Conservation (phyloP, 2,797 vertebrate species). For the Catostomus latipinnis region DNA sequence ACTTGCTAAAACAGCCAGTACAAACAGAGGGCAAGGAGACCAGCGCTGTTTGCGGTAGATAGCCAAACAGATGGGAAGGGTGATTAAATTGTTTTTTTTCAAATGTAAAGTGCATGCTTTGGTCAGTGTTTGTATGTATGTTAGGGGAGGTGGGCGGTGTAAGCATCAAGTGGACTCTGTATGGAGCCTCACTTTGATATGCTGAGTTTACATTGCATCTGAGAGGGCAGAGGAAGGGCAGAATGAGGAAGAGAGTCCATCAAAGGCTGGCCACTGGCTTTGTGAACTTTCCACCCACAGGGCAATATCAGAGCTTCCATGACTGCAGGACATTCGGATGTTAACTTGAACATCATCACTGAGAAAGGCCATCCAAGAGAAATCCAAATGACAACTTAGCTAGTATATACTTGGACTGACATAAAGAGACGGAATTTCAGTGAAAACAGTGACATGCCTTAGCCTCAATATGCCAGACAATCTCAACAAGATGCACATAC, state of each 20-base stretch:
- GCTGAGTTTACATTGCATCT: conserved; percentile 65
- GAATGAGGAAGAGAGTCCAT: conserved; percentile 56
- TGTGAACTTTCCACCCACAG: conserved; percentile 46
- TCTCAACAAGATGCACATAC: background rate
- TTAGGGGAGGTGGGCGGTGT: conserved; percentile 32
- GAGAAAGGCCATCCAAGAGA: conserved; percentile 3
- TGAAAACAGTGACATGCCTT: background rate
- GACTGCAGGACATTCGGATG: conserved; percentile 47
- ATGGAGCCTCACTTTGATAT: conserved; percentile 76
- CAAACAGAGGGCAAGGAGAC: conserved; percentile 68
- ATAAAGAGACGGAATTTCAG: background rate
- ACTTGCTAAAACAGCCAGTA: conserved; percentile 72
- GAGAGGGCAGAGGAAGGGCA: conserved; percentile 62
- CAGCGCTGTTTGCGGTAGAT: conserved; percentile 64
- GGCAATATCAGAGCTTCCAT: conserved; percentile 34
- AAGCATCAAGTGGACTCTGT: conserved; percentile 63
- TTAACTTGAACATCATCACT: conserved; percentile 46
- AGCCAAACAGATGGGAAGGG: conserved; percentile 69
- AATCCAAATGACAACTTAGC: background rate
- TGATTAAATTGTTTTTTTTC: conserved; percentile 63
- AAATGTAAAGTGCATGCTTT: conserved; percentile 74
- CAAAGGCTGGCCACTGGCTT: conserved; percentile 58
- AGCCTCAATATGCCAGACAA: background rate
- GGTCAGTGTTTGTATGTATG: conserved; percentile 49
- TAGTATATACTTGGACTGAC: background rate